Evolutionary conservation across 2,797 vertebrate species (phyloP).

Genomic region (Phataginus tetradactyla): DNA sequence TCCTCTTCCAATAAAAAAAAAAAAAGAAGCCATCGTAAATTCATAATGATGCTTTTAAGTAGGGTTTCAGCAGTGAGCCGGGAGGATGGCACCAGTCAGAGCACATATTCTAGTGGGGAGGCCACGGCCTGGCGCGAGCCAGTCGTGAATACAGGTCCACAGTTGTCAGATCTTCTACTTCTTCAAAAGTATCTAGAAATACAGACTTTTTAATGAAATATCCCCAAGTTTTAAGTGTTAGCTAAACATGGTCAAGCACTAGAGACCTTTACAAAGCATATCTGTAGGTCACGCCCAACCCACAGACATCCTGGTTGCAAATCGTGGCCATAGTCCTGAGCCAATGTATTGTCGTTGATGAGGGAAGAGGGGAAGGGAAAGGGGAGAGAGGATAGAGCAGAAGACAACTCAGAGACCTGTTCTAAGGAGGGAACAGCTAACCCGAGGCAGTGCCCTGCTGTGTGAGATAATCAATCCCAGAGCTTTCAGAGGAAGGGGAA

Average conservation of each 20-base stretch:
- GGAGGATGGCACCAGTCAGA: accelerated
- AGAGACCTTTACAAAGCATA: accelerated
- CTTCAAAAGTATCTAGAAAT: background rate
- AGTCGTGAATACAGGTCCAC: accelerated
- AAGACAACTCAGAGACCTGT: background rate
- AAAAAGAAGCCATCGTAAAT: background rate
- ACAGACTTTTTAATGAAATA: background rate
- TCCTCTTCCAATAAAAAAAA: background rate
- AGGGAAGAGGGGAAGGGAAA: background rate
- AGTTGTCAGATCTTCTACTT: background rate
- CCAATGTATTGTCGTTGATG: background rate
- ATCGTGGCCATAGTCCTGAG: background rate
- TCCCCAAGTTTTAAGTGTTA: background rate
- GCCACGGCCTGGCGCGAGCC: background rate
- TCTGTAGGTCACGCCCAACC: background rate
- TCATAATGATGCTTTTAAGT: background rate
- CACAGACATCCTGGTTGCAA: background rate
- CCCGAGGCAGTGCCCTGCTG: accelerated
- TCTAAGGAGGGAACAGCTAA: background rate
- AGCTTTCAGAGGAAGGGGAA: background rate
- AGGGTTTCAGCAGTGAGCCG: accelerated
- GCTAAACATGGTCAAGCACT: accelerated
- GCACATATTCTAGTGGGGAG: accelerated
- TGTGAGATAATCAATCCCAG: background rate
- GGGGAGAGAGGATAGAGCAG: background rate